phyloP scores from a whole-genome alignment of 2,797 vertebrate species.

The Eupleurogrammus muticus region DNA sequence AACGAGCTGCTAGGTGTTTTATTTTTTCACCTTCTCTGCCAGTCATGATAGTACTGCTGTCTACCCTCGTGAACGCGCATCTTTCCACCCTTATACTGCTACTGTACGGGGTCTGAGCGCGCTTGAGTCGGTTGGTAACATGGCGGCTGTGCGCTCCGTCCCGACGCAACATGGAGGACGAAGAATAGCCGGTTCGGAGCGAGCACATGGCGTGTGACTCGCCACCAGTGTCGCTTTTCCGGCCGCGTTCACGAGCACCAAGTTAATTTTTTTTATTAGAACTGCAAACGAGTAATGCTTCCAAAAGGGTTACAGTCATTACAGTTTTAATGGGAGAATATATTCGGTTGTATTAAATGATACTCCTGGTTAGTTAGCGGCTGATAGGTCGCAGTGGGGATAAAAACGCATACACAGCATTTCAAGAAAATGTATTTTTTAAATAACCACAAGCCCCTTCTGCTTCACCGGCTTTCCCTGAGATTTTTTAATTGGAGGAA shows the following conservation, averaged over 20 bases:
- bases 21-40: conserved; percentile 36
- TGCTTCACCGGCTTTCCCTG: background rate
- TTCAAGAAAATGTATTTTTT: background rate
- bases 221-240: background rate
- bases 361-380: background rate
- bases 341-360: no score
- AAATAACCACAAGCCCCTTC: background rate
- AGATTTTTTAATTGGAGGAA: background rate
- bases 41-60: conserved; percentile 53
- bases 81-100: conserved; percentile 11
- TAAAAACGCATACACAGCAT: background rate
- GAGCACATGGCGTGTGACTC: conserved; percentile 65
- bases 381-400: no score
- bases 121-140: conserved; percentile 73
- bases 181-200: conserved; percentile 14
- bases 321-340: background rate
- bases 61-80: conserved; percentile 57
- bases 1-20: no score
- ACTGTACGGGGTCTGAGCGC: background rate
- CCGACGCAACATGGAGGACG: conserved; percentile 80
- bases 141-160: conserved; percentile 73
- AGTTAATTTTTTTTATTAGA: no score
- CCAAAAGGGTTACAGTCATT: background rate
- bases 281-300: background rate
- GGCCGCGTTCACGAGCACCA: conserved; percentile 9